These are phyloP conservation scores for Bergia sp. DNA, from an alignment of 92 coral and sea anemone species.

Conservation along the genomic window DNA sequence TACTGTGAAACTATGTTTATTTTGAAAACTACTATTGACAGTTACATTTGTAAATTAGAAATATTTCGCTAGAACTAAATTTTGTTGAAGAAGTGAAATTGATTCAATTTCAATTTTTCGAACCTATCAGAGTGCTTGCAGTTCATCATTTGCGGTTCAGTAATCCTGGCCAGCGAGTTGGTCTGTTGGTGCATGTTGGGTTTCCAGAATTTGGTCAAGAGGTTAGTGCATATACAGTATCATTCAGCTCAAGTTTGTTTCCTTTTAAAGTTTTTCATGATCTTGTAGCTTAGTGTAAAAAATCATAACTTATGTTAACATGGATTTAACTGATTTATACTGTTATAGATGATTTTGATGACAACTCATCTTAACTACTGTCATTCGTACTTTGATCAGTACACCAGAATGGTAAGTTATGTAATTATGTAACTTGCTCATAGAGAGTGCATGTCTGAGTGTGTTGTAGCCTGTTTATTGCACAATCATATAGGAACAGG, in stretches of 20 bases:
- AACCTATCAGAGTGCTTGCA: slow-evolving; percentile 69
- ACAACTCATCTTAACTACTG: slow-evolving; percentile 94
- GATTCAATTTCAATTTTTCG: background rate
- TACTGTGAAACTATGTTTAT: no score
- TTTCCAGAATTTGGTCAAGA: slow-evolving; percentile 81
- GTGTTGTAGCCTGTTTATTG: no score
- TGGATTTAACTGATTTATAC: background rate
- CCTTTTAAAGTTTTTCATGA: no score
- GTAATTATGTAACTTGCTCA: no score
- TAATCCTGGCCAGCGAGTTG: slow-evolving; percentile 87
- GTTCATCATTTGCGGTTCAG: slow-evolving; percentile 75
- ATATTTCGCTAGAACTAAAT: background rate
- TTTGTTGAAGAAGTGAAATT: background rate
- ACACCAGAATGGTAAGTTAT: slow-evolving; percentile 84
- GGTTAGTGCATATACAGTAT: slow-evolving; percentile 44
- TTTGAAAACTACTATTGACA: no score
- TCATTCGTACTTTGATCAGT: slow-evolving; percentile 76
- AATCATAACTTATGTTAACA: no score
- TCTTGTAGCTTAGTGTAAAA: no score
- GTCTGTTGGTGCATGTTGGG: slow-evolving; percentile 79
- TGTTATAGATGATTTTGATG: slow-evolving; percentile 75
- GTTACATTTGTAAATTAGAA: background rate
- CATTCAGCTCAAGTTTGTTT: no score
- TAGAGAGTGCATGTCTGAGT: background rate
- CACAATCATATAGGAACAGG: background rate